These are phyloP conservation scores for Acipenser transmontanus DNA, from an alignment of 2,797 vertebrate genomes.

Conservation along the genomic window DNA sequence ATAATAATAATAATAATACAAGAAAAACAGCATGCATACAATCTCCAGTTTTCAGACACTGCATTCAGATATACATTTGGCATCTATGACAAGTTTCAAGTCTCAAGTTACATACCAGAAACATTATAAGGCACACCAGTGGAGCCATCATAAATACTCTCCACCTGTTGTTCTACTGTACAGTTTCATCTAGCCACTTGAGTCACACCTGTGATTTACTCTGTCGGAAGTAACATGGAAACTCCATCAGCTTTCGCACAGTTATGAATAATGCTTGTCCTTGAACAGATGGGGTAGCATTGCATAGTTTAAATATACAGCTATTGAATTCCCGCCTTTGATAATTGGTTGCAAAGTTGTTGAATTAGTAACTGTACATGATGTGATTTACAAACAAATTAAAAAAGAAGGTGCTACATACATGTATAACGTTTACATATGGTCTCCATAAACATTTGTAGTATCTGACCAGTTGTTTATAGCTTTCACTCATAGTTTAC, in stretches of 20 bases:
- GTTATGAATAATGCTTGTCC: constrained; percentile 19
- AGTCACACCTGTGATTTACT: constrained; percentile 63
- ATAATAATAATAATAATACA: too few species aligned
- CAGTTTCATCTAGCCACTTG: constrained; percentile 37
- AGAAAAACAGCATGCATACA: neutral
- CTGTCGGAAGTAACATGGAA: constrained; percentile 32
- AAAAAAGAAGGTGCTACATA: too few species aligned
- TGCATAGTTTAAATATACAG: constrained; percentile 29
- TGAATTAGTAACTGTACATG: constrained; percentile 22
- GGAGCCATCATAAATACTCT: constrained; percentile 64
- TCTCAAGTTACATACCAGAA: constrained; percentile 57
- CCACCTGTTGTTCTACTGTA: constrained; percentile 63
- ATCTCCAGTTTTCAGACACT: neutral
- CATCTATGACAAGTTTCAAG: constrained; percentile 39
- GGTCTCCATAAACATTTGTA: too few species aligned
- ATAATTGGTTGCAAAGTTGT: constrained; percentile 62
- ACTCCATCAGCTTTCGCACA: constrained; percentile 31
- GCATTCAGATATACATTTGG: neutral
- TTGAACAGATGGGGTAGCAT: constrained; percentile 56
- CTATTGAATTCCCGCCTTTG: constrained; percentile 62
- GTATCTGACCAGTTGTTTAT: too few species aligned
- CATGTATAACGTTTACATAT: too few species aligned
- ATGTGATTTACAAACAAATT: too few species aligned
- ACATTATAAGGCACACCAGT: constrained; percentile 36
- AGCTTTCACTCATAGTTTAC: too few species aligned